Conservation (phyloP, 2,113 vertebrate species). For the Centropristis striata region DNA sequence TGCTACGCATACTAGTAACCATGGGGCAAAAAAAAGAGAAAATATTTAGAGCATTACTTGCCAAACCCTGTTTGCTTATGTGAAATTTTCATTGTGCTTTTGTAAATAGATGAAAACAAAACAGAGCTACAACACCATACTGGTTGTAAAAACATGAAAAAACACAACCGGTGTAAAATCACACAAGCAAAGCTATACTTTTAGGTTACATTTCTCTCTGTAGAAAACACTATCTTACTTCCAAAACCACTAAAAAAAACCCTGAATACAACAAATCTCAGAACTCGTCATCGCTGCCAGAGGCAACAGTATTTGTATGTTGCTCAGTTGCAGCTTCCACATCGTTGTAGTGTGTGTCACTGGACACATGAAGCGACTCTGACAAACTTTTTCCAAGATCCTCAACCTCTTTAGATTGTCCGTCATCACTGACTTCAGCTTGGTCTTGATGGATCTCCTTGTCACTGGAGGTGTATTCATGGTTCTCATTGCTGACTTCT, state of each 20-base stretch:
- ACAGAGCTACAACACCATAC: slow-evolving; percentile 1
- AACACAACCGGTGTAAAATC: slow-evolving; percentile 20
- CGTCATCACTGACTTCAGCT: slow-evolving; percentile 30
- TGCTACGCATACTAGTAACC: no score
- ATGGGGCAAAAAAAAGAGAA: no score
- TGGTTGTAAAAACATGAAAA: slow-evolving; percentile 12
- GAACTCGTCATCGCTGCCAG: slow-evolving; percentile 81
- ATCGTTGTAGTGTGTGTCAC: slow-evolving; percentile 27
- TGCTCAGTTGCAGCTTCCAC: slow-evolving; percentile 35
- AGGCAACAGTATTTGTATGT: slow-evolving; percentile 18
- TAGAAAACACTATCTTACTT: slow-evolving; percentile 15
- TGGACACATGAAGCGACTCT: slow-evolving; percentile 73
- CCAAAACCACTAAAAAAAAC: slow-evolving; percentile 13
- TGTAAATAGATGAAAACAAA: not conserved
- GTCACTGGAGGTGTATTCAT: slow-evolving; percentile 25
- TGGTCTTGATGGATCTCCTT: slow-evolving; percentile 27
- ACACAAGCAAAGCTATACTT: slow-evolving; percentile 23
- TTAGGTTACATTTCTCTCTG: slow-evolving; percentile 12
- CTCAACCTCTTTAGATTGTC: slow-evolving; percentile 65
- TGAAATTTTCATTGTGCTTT: slow-evolving; percentile 27
- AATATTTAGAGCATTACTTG: no score
- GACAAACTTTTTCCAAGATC: slow-evolving; percentile 77
- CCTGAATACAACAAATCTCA: slow-evolving; percentile 56
- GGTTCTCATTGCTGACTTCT: slow-evolving; percentile 27
- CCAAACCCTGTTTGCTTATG: not conserved